These are phyloP conservation scores for Agapornis roseicollis DNA, from an alignment of 2,113 vertebrate species.

Conservation along the genomic window DNA sequence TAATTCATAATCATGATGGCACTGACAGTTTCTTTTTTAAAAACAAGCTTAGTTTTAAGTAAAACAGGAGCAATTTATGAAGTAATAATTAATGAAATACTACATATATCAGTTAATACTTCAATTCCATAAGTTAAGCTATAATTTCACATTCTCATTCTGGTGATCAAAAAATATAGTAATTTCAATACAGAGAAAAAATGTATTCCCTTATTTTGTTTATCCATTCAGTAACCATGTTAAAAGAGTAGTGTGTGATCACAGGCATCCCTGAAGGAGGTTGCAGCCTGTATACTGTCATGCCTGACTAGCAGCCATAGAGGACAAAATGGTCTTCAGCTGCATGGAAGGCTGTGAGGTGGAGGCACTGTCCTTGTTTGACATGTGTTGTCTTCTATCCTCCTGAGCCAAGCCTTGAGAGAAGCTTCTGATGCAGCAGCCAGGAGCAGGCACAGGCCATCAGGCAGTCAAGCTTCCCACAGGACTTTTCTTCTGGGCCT, in stretches of 20 bases:
- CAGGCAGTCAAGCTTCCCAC: neutral
- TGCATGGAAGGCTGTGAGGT: neutral
- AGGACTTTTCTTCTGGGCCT: neutral
- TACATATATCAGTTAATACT: neutral
- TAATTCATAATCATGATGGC: neutral
- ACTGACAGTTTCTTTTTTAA: neutral
- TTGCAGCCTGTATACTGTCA: neutral
- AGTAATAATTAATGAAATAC: neutral
- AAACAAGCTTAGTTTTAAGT: neutral
- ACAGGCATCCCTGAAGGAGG: neutral
- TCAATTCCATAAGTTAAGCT: neutral
- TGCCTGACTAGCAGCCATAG: neutral
- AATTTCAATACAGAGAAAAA: neutral
- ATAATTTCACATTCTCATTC: neutral
- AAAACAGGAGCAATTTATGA: neutral
- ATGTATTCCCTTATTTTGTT: neutral
- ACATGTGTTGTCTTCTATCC: neutral
- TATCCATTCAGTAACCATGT: neutral
- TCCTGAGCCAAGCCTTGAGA: neutral
- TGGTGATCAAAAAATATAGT: neutral
- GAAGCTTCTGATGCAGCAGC: neutral
- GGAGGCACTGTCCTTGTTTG: neutral
- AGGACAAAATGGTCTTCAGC: neutral
- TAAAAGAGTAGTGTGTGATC: neutral
- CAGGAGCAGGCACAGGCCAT: neutral